Evolutionary conservation across 2,888 invertebrate genomes (phyloP), one percentile per base, ranked within the genome.

Genomic region (Ganaspis brasiliensis): DNA sequence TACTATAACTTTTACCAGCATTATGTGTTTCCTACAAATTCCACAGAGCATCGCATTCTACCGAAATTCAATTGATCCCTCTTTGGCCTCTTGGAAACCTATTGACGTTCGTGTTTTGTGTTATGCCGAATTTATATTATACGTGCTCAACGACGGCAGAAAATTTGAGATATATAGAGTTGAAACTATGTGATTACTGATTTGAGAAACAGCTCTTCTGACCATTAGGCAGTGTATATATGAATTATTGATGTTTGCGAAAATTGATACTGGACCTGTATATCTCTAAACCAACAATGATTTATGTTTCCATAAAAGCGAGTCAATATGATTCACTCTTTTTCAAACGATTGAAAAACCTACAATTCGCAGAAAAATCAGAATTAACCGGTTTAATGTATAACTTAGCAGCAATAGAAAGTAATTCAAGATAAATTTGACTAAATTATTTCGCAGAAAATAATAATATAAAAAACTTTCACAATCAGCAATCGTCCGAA

Each of bases 61-160:
- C 67, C 45, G n/a, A 45, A 45, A 67, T 67, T 67, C 67, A 67
- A 67, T 67, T 67, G 67, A 67, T 67, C 67, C 45, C 67, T 67
- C 67, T 67, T 45, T 45, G 67, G 26, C 56, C 67, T 67, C 67
- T 45, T 40, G 45, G 45, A 49, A 67, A 67, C 67, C 45, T 67
- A 67, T 67, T 67, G 67, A 45, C 45, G 63, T 63, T 14, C 37
- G 37, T 63, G 63, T 63, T 63, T 63, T 63, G 40, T 49, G 45
- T 24, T 67, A 24, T 45, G 10, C 45, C 5, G 40, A 67, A 67
- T 67, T 67, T 67, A 67, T 45, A 67, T 67, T 67, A 67, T 45
- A 67, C 67, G 26, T 10, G 45, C 45, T n/a, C 45, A n/a, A 67
- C 45, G 40, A 45, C 10, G 67, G 45, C n/a, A 40, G 67, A 40